These are phyloP conservation scores for Amorpha juglandis DNA, from an alignment of 2,888 invertebrate species.

Conservation along the genomic window DNA sequence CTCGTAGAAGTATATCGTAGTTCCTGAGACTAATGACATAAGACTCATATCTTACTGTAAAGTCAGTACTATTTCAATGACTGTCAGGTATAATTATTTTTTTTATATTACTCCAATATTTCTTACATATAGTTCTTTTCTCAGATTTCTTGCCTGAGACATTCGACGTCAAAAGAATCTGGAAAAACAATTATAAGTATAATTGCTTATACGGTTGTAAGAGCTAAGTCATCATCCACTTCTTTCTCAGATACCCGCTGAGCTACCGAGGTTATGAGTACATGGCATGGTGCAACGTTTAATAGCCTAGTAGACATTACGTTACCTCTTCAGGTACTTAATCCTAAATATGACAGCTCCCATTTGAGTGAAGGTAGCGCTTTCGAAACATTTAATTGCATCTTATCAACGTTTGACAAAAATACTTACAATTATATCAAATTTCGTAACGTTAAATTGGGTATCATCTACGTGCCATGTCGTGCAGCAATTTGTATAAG, in stretches of 20 bases:
- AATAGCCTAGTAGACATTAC: constrained; percentile 15
- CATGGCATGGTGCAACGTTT: constrained; percentile 1
- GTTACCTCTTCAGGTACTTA: constrained; percentile 27
- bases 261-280: constrained; percentile 5
- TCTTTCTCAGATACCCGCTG: neutral
- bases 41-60: no score
- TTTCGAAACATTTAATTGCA: constrained; percentile 38
- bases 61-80: no score
- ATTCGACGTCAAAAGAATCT: no score
- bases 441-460: constrained; percentile 44
- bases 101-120: no score
- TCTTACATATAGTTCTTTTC: no score
- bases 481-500: constrained; percentile 49
- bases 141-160: neutral
- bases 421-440: constrained; percentile 26
- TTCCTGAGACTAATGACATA: no score
- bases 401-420: constrained; percentile 36
- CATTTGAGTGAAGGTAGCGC: constrained; percentile 32
- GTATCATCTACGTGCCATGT: constrained; percentile 47
- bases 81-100: no score
- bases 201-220: neutral
- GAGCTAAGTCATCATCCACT: neutral
- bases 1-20: no score
- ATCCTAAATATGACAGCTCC: constrained; percentile 25
- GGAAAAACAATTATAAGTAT: no score